Conservation (phyloP, 92 coral and sea anemone species). For the Phenganax marumi region DNA sequence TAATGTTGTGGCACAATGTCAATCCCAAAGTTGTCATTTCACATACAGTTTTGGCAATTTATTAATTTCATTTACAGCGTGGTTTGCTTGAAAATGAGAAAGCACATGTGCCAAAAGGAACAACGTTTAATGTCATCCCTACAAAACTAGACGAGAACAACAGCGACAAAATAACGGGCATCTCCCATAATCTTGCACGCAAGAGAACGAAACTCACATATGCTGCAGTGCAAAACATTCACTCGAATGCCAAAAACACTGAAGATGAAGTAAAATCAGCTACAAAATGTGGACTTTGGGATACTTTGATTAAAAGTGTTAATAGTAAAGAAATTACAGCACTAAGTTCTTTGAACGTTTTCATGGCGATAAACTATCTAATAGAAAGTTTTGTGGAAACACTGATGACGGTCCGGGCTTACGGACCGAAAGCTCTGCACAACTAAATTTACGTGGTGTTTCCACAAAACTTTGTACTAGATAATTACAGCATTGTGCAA, state of each 20-base stretch:
- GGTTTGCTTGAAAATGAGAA: conserved; percentile 12
- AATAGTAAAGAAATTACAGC: background rate
- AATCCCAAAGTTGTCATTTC: too few relatives aligned
- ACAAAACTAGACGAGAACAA: background rate
- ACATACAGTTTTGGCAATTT: too few relatives aligned
- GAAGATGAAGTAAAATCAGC: background rate
- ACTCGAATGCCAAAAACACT: background rate
- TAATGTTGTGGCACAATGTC: too few relatives aligned
- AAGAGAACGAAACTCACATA: conserved; percentile 12
- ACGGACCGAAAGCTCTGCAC: too few relatives aligned
- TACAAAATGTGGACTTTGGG: conserved; percentile 20
- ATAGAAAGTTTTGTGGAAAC: too few relatives aligned
- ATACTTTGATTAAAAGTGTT: conserved; percentile 9
- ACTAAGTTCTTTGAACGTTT: background rate
- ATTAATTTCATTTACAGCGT: background rate
- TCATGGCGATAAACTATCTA: too few relatives aligned
- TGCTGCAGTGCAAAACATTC: background rate
- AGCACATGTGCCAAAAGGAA: background rate
- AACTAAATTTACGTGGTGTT: too few relatives aligned
- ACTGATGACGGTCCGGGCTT: too few relatives aligned
- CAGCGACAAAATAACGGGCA: background rate
- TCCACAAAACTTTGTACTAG: too few relatives aligned
- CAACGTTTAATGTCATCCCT: background rate
- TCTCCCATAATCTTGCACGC: conserved; percentile 16
- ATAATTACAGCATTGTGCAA: conserved; percentile 12